Conservation (phyloP, 1,140 invertebrate species). For the Drosophila novamexicana region DNA sequence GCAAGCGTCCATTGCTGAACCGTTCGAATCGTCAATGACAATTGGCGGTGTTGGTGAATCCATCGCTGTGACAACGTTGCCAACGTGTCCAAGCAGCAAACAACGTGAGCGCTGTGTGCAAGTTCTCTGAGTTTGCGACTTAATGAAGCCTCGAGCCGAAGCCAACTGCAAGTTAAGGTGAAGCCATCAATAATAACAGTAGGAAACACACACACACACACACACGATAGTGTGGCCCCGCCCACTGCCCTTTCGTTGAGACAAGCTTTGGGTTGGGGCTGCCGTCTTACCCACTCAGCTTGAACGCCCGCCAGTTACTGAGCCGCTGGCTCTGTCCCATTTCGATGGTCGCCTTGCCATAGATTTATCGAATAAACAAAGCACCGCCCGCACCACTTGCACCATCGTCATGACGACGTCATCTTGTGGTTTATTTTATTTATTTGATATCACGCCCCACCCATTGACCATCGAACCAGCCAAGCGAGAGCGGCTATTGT, state of each 20-base stretch:
- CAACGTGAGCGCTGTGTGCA: slow-evolving; percentile 24
- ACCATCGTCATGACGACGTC: slow-evolving; percentile 77
- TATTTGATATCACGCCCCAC: slow-evolving; percentile 73
- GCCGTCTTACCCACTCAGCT: slow-evolving; percentile 68
- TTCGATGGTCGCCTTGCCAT: slow-evolving; percentile 64
- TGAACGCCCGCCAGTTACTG: slow-evolving; percentile 70
- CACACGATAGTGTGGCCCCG: slow-evolving; percentile 15
- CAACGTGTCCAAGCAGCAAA: slow-evolving; percentile 59
- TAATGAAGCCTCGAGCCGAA: slow-evolving; percentile 61
- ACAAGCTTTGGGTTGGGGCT: not conserved
- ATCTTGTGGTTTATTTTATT: slow-evolving; percentile 81
- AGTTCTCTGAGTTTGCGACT: slow-evolving; percentile 44
- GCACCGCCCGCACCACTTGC: slow-evolving; percentile 9
- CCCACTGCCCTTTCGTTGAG: slow-evolving; percentile 6
- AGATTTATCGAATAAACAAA: slow-evolving; percentile 84
- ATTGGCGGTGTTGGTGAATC: slow-evolving; percentile 84
- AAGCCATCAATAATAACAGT: slow-evolving; percentile 77
- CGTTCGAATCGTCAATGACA: slow-evolving; percentile 85
- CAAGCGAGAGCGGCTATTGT: slow-evolving; percentile 58
- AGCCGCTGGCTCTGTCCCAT: slow-evolving; percentile 41
- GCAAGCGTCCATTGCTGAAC: slow-evolving; percentile 92
- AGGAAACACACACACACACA: slow-evolving; percentile 41
- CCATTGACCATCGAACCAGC: slow-evolving; percentile 16
- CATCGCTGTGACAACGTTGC: slow-evolving; percentile 76
- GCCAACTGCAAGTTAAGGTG: slow-evolving; percentile 75